A percentile compares a stretch with the other conserved stretches of the same genome.
These are phyloP conservation scores for Drepanosiphum platanoidis DNA, from an alignment of 2,888 invertebrate genomes.

Conservation along the genomic window DNA sequence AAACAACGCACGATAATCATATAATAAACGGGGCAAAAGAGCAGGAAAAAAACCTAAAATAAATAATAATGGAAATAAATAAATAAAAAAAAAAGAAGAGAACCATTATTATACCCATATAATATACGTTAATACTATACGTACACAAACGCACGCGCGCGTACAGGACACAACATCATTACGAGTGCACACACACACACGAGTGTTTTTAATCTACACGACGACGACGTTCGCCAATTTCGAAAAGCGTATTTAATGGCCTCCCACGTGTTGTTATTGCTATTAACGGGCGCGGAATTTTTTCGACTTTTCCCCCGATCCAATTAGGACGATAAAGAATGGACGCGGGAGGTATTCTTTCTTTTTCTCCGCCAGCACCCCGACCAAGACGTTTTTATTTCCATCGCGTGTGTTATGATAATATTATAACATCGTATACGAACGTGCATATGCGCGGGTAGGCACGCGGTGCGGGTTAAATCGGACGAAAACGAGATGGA, in stretches of 20 bases:
- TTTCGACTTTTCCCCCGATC: conserved; percentile 46
- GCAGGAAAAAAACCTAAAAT: conserved; percentile 12
- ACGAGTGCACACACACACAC: background rate
- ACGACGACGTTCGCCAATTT: conserved; percentile 39
- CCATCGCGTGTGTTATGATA: no score
- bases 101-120: background rate
- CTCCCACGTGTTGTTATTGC: conserved; percentile 29
- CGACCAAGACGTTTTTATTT: background rate
- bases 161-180: background rate
- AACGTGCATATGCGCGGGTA: no score
- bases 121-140: background rate
- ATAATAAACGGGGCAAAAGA: background rate
- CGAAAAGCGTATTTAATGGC: conserved; percentile 3
- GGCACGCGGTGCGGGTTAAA: background rate
- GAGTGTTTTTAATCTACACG: background rate
- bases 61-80: conserved; percentile 4
- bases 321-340: conserved; percentile 50
- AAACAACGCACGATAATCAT: conserved; percentile 50
- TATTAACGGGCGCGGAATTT: conserved; percentile 41
- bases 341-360: conserved; percentile 40
- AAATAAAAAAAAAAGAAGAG: background rate
- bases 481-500: background rate
- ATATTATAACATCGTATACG: no score
- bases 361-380: background rate
- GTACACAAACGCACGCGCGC: background rate